Percentiles rank a stretch among this genome's conserved stretches.
Conservation (phyloP, 2,113 vertebrate genomes). For the Syngnathus typhle region DNA sequence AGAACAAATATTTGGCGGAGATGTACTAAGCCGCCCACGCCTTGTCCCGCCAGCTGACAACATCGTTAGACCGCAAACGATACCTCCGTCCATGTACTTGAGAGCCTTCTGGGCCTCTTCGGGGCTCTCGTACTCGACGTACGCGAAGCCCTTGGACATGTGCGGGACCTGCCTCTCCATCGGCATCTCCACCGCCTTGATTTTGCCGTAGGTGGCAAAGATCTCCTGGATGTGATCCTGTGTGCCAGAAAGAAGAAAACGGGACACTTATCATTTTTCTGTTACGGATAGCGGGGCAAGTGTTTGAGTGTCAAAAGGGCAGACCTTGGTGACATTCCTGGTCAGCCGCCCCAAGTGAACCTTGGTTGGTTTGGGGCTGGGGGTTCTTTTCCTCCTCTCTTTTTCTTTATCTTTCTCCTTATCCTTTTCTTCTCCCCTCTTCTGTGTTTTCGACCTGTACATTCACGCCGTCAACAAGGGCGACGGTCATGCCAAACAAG, state of each 20-base stretch:
- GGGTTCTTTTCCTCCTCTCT: conserved; percentile 87
- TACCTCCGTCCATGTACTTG: conserved; percentile 98
- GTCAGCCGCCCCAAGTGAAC: conserved; percentile 91
- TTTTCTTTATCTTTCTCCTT: conserved; percentile 94
- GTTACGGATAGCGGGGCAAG: no score
- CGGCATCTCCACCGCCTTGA: conserved; percentile 96
- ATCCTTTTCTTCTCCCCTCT: conserved; percentile 85
- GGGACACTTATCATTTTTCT: no score
- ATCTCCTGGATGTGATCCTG: conserved; percentile 98
- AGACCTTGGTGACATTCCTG: conserved; percentile 93
- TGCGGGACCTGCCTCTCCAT: conserved; percentile 84
- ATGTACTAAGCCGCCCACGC: no score
- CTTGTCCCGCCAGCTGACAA: no score
- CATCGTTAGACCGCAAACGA: background rate
- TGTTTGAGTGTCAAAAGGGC: background rate
- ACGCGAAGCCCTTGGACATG: conserved; percentile 86
- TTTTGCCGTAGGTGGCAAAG: conserved; percentile 92
- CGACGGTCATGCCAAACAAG: background rate
- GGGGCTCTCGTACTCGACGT: conserved; percentile 92
- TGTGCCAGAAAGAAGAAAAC: background rate
- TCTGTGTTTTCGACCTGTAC: conserved; percentile 89
- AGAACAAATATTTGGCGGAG: no score
- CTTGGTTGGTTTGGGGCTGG: conserved; percentile 91
- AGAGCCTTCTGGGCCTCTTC: conserved; percentile 94
- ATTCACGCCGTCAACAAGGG: background rate